A percentile compares a stretch with the other conserved stretches of the same genome.
Evolutionary conservation across 2,113 vertebrate genomes (phyloP).

Genomic region (Indicator maculatus): DNA sequence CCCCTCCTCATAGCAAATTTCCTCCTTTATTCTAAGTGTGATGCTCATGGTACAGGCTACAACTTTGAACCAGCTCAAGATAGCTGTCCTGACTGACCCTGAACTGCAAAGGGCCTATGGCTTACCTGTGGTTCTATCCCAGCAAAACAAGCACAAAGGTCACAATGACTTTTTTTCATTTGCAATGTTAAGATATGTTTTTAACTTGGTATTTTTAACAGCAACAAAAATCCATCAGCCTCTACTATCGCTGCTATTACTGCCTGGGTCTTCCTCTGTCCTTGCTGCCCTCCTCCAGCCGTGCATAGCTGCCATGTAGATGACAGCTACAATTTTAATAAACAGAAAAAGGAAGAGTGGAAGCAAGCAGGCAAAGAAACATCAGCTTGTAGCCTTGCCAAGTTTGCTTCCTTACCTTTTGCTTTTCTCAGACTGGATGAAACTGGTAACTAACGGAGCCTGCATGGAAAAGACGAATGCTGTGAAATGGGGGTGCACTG

Average conservation of each 20-base stretch:
- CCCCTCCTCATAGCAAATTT: too few species aligned
- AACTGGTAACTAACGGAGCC: neutral
- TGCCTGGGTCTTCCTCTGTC: slow-evolving; percentile 12
- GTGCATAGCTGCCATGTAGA: neutral
- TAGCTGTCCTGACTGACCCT: too few species aligned
- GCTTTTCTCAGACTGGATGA: neutral
- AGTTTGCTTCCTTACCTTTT: slow-evolving; percentile 20
- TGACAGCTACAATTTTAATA: slow-evolving; percentile 35
- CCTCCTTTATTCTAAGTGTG: too few species aligned
- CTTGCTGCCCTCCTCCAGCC: neutral
- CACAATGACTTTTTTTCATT: neutral
- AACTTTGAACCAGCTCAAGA: too few species aligned
- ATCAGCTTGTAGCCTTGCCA: neutral
- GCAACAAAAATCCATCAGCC: neutral
- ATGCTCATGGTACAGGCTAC: too few species aligned
- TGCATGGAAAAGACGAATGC: neutral
- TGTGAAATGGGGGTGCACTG: neutral
- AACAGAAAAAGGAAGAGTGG: neutral
- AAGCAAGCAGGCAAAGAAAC: slow-evolving; percentile 22
- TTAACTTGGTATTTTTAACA: slow-evolving; percentile 1
- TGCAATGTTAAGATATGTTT: neutral
- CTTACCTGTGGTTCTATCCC: too few species aligned
- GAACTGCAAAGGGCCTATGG: too few species aligned
- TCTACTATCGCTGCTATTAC: neutral
- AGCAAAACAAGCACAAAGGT: neutral